Conservation (phyloP, 2,888 invertebrate species). For the Drosophila helvetica region DNA sequence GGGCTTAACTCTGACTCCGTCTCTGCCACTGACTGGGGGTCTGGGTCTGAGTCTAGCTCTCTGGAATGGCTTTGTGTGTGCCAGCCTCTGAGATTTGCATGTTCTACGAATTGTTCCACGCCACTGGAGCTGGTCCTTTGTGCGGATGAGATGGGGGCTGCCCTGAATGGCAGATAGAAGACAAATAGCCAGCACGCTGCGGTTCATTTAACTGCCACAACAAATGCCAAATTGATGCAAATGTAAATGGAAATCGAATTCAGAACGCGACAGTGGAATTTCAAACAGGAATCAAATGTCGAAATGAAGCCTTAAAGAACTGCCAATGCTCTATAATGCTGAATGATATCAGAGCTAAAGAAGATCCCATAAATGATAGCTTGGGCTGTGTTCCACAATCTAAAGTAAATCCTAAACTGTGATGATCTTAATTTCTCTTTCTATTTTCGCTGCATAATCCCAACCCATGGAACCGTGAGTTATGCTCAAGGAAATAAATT, state of each 20-base stretch:
- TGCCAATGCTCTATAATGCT: constrained; percentile 5
- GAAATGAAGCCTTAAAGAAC: constrained; percentile 2
- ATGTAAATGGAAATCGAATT: constrained; percentile 46
- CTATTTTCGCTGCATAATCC: too few species aligned
- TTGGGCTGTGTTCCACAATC: too few species aligned
- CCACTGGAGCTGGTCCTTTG: background rate
- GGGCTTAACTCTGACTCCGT: constrained; percentile 43
- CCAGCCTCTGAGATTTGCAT: constrained; percentile 59
- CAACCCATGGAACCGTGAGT: background rate
- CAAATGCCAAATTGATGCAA: constrained; percentile 70
- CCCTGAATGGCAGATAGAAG: constrained; percentile 22
- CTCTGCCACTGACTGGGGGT: constrained; percentile 9
- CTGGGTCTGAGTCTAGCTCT: constrained; percentile 15
- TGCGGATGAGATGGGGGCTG: background rate
- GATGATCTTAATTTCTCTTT: background rate
- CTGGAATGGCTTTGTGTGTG: background rate
- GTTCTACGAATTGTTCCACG: constrained; percentile 47
- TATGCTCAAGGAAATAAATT: background rate
- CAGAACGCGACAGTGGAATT: constrained; percentile 53
- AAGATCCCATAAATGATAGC: background rate
- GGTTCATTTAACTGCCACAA: constrained; percentile 67
- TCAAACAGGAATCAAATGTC: constrained; percentile 25
- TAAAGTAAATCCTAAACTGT: background rate
- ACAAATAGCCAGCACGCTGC: constrained; percentile 58
- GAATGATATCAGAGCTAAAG: background rate